Evolutionary conservation across 2,113 vertebrate species (phyloP).

Genomic region (Oenanthe melanoleuca): DNA sequence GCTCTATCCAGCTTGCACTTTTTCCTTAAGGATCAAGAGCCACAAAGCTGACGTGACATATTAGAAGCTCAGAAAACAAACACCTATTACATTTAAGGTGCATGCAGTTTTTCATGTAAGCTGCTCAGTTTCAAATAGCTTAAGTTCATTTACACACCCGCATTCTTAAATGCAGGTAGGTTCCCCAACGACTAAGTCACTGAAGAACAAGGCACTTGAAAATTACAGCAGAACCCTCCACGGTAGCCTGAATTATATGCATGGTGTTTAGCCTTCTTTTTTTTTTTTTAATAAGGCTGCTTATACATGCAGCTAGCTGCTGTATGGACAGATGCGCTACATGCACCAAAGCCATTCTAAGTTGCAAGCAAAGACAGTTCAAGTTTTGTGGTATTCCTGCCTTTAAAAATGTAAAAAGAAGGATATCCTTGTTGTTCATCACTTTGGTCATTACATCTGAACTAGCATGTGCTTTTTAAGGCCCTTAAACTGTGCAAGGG

Average conservation of each 20-base stretch:
- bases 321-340: slow-evolving; percentile 10
- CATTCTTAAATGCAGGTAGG: background rate
- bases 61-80: slow-evolving; percentile 52
- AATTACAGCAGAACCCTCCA: background rate
- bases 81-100: background rate
- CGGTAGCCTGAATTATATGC: background rate
- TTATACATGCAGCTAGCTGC: slow-evolving; percentile 60
- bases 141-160: background rate
- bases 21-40: slow-evolving; percentile 32
- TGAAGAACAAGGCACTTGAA: background rate
- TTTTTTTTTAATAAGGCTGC: background rate
- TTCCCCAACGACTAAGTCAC: background rate
- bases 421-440: background rate
- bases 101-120: slow-evolving; percentile 53
- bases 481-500: background rate
- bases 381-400: background rate
- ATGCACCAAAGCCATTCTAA: slow-evolving; percentile 66
- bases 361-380: slow-evolving; percentile 44
- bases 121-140: slow-evolving; percentile 20
- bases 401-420: background rate
- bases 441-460: background rate
- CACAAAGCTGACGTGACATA: background rate
- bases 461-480: background rate
- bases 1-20: slow-evolving; percentile 48
- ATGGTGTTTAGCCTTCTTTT: background rate